Evolutionary conservation across 2,113 vertebrate genomes (phyloP).

Genomic region (Meleagris gallopavo): DNA sequence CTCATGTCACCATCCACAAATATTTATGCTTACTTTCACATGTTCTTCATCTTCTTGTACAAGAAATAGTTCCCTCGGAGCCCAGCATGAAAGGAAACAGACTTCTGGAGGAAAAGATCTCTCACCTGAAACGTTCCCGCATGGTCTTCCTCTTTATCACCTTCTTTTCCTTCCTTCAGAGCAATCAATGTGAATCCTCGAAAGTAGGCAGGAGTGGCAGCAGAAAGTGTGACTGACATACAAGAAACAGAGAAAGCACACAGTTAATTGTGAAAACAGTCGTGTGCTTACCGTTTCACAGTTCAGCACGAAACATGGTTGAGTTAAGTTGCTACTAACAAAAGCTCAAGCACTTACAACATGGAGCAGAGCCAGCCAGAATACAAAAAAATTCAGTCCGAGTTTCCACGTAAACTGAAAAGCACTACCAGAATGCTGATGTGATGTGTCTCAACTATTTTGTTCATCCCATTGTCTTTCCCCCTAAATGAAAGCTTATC

Average conservation of each 20-base stretch:
- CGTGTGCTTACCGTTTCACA: background rate
- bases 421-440: background rate
- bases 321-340: background rate
- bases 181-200: conserved; percentile 95
- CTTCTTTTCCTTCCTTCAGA: conserved; percentile 90
- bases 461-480: background rate
- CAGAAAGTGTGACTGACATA: conserved; percentile 86
- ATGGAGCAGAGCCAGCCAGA: background rate
- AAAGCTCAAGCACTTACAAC: background rate
- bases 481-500: background rate
- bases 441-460: background rate
- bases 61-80: background rate
- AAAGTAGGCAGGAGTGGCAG: conserved; percentile 92
- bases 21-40: background rate
- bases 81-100: background rate
- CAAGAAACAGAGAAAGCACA: conserved; percentile 43
- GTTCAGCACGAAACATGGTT: background rate
- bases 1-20: background rate
- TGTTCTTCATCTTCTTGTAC: background rate
- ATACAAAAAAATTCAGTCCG: background rate
- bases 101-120: background rate
- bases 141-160: conserved; percentile 94
- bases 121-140: conserved; percentile 93
- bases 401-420: background rate
- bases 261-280: background rate